Percentiles rank a stretch among this genome's conserved stretches.
These are phyloP conservation scores for Geophilus truncorum DNA, from an alignment of 2,888 invertebrate genomes.

Conservation along the genomic window DNA sequence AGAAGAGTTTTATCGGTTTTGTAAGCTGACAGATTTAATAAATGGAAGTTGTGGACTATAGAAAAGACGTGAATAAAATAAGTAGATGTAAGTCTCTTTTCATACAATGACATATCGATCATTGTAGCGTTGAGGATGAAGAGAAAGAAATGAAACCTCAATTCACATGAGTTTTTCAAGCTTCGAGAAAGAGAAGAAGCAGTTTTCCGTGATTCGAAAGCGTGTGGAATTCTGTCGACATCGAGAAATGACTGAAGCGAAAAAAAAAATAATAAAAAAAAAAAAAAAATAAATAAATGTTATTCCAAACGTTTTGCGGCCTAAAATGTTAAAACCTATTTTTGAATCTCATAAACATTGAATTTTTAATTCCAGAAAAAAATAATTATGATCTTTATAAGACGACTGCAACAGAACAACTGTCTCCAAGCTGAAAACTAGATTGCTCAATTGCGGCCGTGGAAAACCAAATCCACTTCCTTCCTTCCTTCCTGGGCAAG, in stretches of 20 bases:
- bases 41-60: not conserved
- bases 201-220: too few species aligned
- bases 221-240: too few species aligned
- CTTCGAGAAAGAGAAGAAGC: too few species aligned
- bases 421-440: not conserved
- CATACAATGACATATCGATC: not conserved
- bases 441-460: not conserved
- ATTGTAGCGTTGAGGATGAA: not conserved
- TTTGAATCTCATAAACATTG: too few species aligned
- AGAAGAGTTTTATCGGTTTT: not conserved
- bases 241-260: too few species aligned
- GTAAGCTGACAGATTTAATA: not conserved
- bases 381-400: too few species aligned
- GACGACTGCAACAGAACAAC: too few species aligned
- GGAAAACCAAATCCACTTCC: not conserved
- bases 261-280: too few species aligned
- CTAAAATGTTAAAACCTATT: too few species aligned
- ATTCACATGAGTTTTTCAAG: not conserved
- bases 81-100: not conserved
- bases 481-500: not conserved
- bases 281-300: too few species aligned
- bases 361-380: too few species aligned
- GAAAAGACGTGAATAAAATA: not conserved
- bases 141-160: not conserved
- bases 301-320: too few species aligned